Base-by-base conservation (phyloP, 1,140 invertebrate species). In the Danaus plexippus region DNA sequence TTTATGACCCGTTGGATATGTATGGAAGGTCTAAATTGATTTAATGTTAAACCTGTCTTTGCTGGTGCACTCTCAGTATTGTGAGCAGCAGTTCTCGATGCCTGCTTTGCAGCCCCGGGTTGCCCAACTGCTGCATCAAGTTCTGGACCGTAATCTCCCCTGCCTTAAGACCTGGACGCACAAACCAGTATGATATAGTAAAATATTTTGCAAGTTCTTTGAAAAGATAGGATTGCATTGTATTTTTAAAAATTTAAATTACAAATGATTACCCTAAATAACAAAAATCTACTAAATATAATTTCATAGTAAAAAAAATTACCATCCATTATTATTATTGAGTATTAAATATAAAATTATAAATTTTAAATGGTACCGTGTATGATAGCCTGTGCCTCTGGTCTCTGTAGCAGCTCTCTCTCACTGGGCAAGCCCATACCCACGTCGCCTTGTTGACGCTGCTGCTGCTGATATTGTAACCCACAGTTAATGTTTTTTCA, bases 71-170 rank as follows among this genome's bases (percentile, higher is more conserved):
- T 61, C 90, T 89, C 8, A 90, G 78, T 60, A 94, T 94, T 47
- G 90, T 90, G 40, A 90, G 87, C 57, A 95, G 87, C 57, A 94
- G 84, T 60, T 95, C 93, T 43, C 92, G 90, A 63, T 94, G 92
- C 11, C 90, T 91, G 71, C 88, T 90, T 67, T 92, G 92, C 84
- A 91, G 90, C 9, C 88, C 91, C 0, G 92, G 91, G 83, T 93
- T 94, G 57, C 88, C 89, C 13, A 94, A 81, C 75, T 95, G 93
- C 68, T 94, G 93, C 65, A 93, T 90, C 44, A 94, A 81, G 73
- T 93, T 90, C 66, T 92, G 90, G 15, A 89, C 89, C 1, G 92
- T 93, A n/a, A 94, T 91, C 74, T 94, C 92, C 51, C 92, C 93
- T 15, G 91, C 89, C 66, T 91, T 91, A 61, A 94, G 78, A 66